phyloP scores from a whole-genome alignment of 2,113 vertebrate species.

The Engystomops pustulosus region DNA sequence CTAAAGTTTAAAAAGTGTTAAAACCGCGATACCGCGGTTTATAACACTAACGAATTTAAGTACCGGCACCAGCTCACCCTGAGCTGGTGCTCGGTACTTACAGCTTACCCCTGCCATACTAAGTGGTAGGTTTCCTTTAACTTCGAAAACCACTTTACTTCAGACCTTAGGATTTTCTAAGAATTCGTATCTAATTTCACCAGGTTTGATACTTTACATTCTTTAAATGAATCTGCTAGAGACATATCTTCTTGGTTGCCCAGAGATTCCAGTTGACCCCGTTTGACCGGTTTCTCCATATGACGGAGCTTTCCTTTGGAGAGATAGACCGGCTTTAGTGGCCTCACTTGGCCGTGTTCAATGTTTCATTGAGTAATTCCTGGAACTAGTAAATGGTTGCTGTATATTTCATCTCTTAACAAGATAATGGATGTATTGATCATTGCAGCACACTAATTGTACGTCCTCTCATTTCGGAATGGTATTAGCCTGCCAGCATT shows the following conservation, averaged over 20 bases:
- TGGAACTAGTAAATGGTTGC: slow-evolving; percentile 24
- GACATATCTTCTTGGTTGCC: neutral
- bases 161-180: too few species aligned
- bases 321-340: neutral
- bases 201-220: too few species aligned
- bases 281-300: neutral
- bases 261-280: neutral
- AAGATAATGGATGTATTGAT: slow-evolving; percentile 46
- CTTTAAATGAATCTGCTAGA: too few species aligned
- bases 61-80: too few species aligned
- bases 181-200: too few species aligned
- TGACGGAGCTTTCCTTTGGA: neutral
- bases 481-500: slow-evolving; percentile 3
- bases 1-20: too few species aligned
- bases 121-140: too few species aligned
- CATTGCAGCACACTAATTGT: slow-evolving; percentile 23
- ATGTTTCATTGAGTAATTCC: slow-evolving; percentile 35
- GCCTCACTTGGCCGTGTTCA: neutral
- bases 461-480: neutral
- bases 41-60: too few species aligned
- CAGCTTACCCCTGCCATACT: too few species aligned
- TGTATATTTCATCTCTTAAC: slow-evolving; percentile 38
- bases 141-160: too few species aligned
- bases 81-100: too few species aligned
- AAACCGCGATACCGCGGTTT: too few species aligned